These are phyloP conservation scores for Euphydryas editha DNA, from an alignment of 2,888 invertebrate genomes.

Conservation along the genomic window DNA sequence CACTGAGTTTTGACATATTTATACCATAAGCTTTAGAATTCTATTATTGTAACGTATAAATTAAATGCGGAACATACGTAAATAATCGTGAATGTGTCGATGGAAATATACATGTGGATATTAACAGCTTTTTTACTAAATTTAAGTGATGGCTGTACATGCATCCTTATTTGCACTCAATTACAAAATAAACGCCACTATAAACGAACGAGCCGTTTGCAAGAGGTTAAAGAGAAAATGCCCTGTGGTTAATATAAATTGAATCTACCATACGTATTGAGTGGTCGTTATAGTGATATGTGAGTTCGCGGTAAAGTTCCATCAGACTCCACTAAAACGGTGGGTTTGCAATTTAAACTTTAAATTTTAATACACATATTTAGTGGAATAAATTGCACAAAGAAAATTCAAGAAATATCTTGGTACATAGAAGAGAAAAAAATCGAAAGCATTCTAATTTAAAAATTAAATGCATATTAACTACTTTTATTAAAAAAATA, in stretches of 20 bases:
- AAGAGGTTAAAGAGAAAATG: conserved; percentile 59
- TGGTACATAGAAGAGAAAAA: background rate
- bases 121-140: conserved; percentile 9
- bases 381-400: background rate
- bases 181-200: conserved; percentile 61
- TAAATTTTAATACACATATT: background rate
- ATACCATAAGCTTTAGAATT: too few relatives aligned
- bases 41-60: too few relatives aligned
- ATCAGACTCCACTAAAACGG: background rate
- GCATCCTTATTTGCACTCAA: conserved; percentile 36
- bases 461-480: too few relatives aligned
- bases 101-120: background rate
- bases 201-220: conserved; percentile 54
- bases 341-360: background rate
- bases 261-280: conserved; percentile 69
- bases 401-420: background rate
- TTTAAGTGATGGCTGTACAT: conserved; percentile 11
- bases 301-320: conserved; percentile 51
- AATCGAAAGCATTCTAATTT: background rate
- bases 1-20: too few relatives aligned
- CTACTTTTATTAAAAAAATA: too few relatives aligned
- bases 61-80: too few relatives aligned
- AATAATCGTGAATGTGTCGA: too few relatives aligned
- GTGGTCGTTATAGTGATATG: conserved; percentile 70
- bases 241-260: conserved; percentile 73